Conservation (phyloP, 2,888 invertebrate species). For the Ephialtes manifestator region DNA sequence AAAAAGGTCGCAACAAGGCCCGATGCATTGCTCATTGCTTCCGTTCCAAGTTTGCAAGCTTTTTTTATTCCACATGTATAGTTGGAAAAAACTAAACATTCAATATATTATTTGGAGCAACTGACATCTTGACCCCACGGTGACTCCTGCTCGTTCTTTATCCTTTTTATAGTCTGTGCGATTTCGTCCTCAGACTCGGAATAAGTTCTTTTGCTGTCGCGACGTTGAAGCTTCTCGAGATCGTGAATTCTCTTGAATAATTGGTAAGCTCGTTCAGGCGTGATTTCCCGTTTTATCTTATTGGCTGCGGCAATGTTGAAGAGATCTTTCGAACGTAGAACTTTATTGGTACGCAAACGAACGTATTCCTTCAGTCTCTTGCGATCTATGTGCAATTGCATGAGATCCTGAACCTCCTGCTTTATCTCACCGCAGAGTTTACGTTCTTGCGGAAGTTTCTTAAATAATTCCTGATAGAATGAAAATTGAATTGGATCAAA, state of each 20-base stretch:
- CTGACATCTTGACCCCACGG: conserved; percentile 83
- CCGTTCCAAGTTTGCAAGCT: too few relatives aligned
- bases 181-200: conserved; percentile 83
- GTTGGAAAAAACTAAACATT: conserved; percentile 1
- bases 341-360: conserved; percentile 82
- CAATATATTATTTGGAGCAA: neutral
- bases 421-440: conserved; percentile 84
- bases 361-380: conserved; percentile 84
- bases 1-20: too few relatives aligned
- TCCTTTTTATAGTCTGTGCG: conserved; percentile 80
- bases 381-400: conserved; percentile 83
- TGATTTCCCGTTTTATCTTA: conserved; percentile 81
- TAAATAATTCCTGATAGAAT: conserved; percentile 80
- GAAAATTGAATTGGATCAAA: conserved; percentile 10
- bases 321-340: conserved; percentile 83
- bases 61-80: too few relatives aligned
- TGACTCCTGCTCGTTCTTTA: conserved; percentile 81
- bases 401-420: conserved; percentile 83
- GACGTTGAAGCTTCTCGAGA: conserved; percentile 80
- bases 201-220: conserved; percentile 76
- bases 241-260: conserved; percentile 82
- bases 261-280: conserved; percentile 82
- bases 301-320: conserved; percentile 84
- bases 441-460: conserved; percentile 84
- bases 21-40: too few relatives aligned